Base-by-base conservation (phyloP, 2,113 vertebrate genomes). In the Phodopus roborovskii region DNA sequence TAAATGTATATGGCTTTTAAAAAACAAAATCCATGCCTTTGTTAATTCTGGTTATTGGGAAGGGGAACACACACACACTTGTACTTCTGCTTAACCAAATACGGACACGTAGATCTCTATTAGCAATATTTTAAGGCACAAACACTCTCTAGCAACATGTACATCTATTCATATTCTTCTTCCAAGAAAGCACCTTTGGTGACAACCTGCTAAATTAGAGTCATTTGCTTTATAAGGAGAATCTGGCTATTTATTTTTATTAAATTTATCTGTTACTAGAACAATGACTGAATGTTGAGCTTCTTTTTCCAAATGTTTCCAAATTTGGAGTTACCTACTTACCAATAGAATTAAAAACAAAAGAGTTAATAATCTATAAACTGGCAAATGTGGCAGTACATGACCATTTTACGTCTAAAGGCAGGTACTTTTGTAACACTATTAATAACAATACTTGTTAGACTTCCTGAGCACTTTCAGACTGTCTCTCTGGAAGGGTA, bases 331-430 rank as follows among this genome's bases (percentile, higher is more conserved):
- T 78, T 78, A 84, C 5, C n/a, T 5, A 71, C 73, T 81, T 50
- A 58, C 64, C 68, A 75, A 84, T 45, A 70, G 33, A 92, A 85
- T 58, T 92, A 86, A 93, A 96, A 77, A 64, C n/a, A n/a, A 88
- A 96, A 96, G 45, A 85, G 71, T 58, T 77, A 81, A 53, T 92
- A 92, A 66, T 84, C 16, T 39, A 12, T 62, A 81, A 68, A 53
- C 56, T 39, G 30, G 19, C 26, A n/a, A 88, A 95, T 91, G 64
- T 70, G n/a, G 1, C 36, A 85, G 68, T 16, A 73, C 30, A 56
- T 94, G 42, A 74, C 56, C 77, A 60, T 33, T 7, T 77, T 62
- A 88, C 17, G 81, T 62, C 36, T 28, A 81, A 90, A 77, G 24
- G 90, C 42, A 77, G 24, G 30, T 39, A 8, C 30, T 81, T 94